Evolutionary conservation across 1,140 invertebrate species (phyloP).

Genomic region (Leguminivora glycinivorella): DNA sequence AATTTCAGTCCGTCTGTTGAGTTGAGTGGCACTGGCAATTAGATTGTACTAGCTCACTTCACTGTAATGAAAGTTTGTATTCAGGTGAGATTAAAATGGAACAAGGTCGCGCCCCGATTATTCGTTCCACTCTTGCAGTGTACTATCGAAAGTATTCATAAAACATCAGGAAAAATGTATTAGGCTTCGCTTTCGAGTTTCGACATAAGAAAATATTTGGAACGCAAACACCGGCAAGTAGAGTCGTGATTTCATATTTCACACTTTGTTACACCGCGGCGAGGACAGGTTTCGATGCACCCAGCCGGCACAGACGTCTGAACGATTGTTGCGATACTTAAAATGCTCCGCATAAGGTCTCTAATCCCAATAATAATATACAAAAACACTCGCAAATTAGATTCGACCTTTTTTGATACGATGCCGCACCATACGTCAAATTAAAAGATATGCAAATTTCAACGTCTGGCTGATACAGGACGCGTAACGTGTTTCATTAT

Average conservation of each 20-base stretch:
- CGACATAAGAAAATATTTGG: slow-evolving; percentile 73
- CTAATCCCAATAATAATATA: neutral
- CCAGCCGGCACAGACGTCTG: slow-evolving; percentile 34
- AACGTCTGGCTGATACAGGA: slow-evolving; percentile 50
- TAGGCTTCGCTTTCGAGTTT: slow-evolving; percentile 52
- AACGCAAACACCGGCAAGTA: slow-evolving; percentile 71
- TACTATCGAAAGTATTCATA: slow-evolving; percentile 47
- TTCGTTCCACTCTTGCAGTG: slow-evolving; percentile 43
- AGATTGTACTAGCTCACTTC: neutral
- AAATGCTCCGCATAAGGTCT: slow-evolving; percentile 15
- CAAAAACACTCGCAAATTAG: slow-evolving; percentile 16
- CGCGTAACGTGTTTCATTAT: slow-evolving; percentile 48
- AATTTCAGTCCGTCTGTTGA: neutral
- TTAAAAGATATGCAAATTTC: slow-evolving; percentile 69
- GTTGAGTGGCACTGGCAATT: too few relatives aligned
- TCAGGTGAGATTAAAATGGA: slow-evolving; percentile 39
- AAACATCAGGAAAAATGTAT: slow-evolving; percentile 46
- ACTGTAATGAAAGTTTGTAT: slow-evolving; percentile 16
- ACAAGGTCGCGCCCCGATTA: slow-evolving; percentile 46
- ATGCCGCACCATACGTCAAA: slow-evolving; percentile 54
- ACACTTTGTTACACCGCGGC: slow-evolving; percentile 71
- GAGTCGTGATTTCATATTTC: slow-evolving; percentile 78
- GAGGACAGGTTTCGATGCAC: slow-evolving; percentile 65
- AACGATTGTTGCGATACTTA: slow-evolving; percentile 10
- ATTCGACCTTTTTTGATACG: slow-evolving; percentile 35